Evolutionary conservation across 2,113 vertebrate genomes (phyloP).

Genomic region (Sapajus apella): DNA sequence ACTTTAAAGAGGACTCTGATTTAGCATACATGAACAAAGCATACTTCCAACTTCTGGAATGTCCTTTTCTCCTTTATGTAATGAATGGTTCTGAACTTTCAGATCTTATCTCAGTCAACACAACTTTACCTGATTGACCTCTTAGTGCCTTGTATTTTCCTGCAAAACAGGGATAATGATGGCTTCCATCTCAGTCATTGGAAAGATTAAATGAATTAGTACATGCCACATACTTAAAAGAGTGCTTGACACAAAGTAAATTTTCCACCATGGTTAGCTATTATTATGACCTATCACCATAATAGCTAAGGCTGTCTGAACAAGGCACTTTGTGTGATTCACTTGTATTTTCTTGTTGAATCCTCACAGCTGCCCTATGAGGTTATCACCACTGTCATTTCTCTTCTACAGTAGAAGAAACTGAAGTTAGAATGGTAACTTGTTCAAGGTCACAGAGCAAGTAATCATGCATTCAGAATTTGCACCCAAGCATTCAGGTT

Average conservation of each 20-base stretch:
- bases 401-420: not conserved
- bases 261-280: not conserved
- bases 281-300: not conserved
- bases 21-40: not conserved
- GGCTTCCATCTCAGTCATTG: not conserved
- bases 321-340: not conserved
- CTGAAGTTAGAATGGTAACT: not conserved
- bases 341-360: slow-evolving; percentile 21
- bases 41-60: not conserved
- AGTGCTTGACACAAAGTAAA: not conserved
- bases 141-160: not conserved
- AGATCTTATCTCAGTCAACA: not conserved
- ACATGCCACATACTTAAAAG: not conserved
- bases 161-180: not conserved
- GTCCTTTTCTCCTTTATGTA: slow-evolving; percentile 26
- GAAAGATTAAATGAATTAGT: slow-evolving; percentile 20
- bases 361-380: not conserved
- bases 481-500: not conserved
- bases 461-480: not conserved
- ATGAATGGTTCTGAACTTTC: not conserved
- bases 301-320: slow-evolving; percentile 15
- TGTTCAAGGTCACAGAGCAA: not conserved
- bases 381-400: not conserved
- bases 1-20: slow-evolving; percentile 28
- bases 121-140: not conserved